A percentile compares a stretch with the other conserved stretches of the same genome.
Evolutionary conservation across 2,888 invertebrate genomes (phyloP).

Genomic region (Periphyllus acericola): DNA sequence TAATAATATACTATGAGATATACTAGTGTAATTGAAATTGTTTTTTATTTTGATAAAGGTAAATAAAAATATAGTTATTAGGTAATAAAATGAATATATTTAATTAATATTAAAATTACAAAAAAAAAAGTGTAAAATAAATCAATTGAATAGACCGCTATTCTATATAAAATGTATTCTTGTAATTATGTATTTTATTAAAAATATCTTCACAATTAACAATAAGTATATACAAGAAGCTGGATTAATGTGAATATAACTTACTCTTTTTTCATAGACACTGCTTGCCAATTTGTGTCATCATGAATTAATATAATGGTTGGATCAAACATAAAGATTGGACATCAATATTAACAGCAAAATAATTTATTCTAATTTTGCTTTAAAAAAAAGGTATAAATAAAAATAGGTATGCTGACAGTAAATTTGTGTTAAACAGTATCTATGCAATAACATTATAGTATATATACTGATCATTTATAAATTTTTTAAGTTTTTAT

Average conservation of each 20-base stretch:
- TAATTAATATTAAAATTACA: slow-evolving; percentile 23
- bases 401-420: slow-evolving; percentile 33
- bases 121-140: slow-evolving; percentile 43
- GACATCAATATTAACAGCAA: slow-evolving; percentile 23
- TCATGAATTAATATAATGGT: slow-evolving; percentile 3
- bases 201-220: slow-evolving; percentile 39
- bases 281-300: slow-evolving; percentile 16
- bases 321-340: slow-evolving; percentile 2
- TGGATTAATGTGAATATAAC: slow-evolving; percentile 6
- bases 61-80: slow-evolving; percentile 8
- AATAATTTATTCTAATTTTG: slow-evolving; percentile 39
- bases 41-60: neutral
- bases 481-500: slow-evolving; percentile 19
- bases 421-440: slow-evolving; percentile 51
- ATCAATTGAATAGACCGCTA: slow-evolving; percentile 22
- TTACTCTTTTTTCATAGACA: slow-evolving; percentile 28
- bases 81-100: slow-evolving; percentile 44
- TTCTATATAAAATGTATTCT: slow-evolving; percentile 44
- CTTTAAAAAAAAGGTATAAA: slow-evolving; percentile 22
- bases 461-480: slow-evolving; percentile 28
- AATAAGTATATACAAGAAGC: slow-evolving; percentile 49
- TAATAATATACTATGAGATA: neutral
- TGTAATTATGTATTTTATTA: slow-evolving; percentile 34
- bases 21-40: neutral
- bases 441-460: slow-evolving; percentile 45